A percentile compares a stretch with the other conserved stretches of the same genome.
Conservation (phyloP, 2,888 invertebrate genomes). For the Rhorus exstirpatorius region DNA sequence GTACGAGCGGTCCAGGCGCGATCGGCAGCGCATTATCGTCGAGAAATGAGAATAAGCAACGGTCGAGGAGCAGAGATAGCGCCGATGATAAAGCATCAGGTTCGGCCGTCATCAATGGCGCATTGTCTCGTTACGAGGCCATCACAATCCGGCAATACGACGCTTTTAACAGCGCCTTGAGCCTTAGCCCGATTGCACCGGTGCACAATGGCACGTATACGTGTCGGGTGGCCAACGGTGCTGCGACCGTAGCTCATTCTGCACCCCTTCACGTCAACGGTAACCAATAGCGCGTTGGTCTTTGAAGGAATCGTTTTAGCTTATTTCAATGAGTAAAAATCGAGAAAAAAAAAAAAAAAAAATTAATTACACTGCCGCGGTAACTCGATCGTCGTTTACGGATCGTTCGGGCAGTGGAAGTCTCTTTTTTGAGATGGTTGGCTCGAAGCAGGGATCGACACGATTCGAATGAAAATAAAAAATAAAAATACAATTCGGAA, state of each 20-base stretch:
- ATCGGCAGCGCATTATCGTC: slow-evolving; percentile 32
- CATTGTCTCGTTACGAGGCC: slow-evolving; percentile 79
- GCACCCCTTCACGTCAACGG: slow-evolving; percentile 89
- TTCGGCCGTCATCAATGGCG: slow-evolving; percentile 53
- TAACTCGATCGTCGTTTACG: slow-evolving; percentile 59
- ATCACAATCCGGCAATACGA: slow-evolving; percentile 88
- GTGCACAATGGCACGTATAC: slow-evolving; percentile 88
- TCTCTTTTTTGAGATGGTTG: too few relatives aligned
- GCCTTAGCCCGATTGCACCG: slow-evolving; percentile 88
- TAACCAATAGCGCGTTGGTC: slow-evolving; percentile 81
- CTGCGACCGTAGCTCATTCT: slow-evolving; percentile 88
- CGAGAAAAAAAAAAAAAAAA: background rate
- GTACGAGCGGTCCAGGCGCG: slow-evolving; percentile 41
- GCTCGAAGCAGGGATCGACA: too few relatives aligned
- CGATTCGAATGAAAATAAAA: too few relatives aligned
- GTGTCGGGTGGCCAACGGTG: slow-evolving; percentile 88
- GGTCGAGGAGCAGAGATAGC: slow-evolving; percentile 63
- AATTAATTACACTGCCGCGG: background rate
- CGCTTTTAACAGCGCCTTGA: slow-evolving; percentile 88
- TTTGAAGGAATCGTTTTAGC: slow-evolving; percentile 3
- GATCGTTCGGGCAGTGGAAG: slow-evolving; percentile 8
- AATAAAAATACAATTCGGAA: too few relatives aligned
- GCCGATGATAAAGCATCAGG: slow-evolving; percentile 21
- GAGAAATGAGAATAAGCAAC: slow-evolving; percentile 66
- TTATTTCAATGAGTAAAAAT: slow-evolving; percentile 29